A percentile compares a stretch with the other conserved stretches of the same genome.
Conservation (phyloP, 2,888 invertebrate species). For the Sericinus montela region DNA sequence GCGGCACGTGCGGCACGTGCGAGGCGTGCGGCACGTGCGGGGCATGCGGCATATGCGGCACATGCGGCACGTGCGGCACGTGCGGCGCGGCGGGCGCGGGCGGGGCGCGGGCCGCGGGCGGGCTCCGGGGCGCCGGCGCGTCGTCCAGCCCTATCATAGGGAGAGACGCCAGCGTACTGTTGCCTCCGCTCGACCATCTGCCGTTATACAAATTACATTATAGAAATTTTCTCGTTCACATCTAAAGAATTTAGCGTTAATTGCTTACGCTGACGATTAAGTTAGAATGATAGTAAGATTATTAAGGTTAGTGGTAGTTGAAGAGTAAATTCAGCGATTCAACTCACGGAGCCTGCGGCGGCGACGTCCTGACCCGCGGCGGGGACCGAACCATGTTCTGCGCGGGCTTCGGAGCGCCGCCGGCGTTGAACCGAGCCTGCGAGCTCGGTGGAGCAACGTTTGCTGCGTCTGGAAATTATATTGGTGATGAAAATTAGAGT, state of each 20-base stretch:
- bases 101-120: conserved; percentile 21
- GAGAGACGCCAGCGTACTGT: conserved; percentile 85
- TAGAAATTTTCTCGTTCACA: no score
- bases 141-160: conserved; percentile 86
- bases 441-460: conserved; percentile 28
- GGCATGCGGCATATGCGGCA: conserved; percentile 22
- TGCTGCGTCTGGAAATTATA: conserved; percentile 19
- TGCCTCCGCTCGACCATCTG: conserved; percentile 83
- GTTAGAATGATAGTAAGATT: no score
- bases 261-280: no score
- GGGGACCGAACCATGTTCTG: conserved; percentile 66
- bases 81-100: conserved; percentile 11
- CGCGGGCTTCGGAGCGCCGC: conserved; percentile 43
- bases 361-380: conserved; percentile 56
- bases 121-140: conserved; percentile 30
- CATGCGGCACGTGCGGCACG: conserved; percentile 5
- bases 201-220: not conserved
- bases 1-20: conserved; percentile 13
- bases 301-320: no score
- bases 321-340: no score
- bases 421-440: conserved; percentile 43
- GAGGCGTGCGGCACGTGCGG: conserved; percentile 3
- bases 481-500: no score
- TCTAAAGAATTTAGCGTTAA: no score
- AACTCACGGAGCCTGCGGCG: conserved; percentile 72